Evolutionary conservation across 2,113 vertebrate genomes (phyloP), one percentile per base, ranked within the genome.

Genomic region (Chloropsis hardwickii): DNA sequence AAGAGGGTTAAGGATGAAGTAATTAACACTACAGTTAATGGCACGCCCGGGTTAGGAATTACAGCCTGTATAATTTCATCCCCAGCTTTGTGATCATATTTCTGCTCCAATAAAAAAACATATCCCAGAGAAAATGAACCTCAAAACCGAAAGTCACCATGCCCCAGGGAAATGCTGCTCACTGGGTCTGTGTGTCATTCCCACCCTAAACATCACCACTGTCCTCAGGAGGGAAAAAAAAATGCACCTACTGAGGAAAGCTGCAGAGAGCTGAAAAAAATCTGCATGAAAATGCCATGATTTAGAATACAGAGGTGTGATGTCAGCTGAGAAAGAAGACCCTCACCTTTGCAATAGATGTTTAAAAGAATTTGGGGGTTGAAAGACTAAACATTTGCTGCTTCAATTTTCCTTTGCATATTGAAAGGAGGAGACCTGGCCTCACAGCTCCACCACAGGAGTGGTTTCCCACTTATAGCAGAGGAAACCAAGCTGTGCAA

Each of bases 241-340:
- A 37, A 11, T 1, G 10, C 2, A 2, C 14, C 69, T 6, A 10
- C 5, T 1, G 4, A 15, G 40, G 21, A 45, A 24, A 86, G 45
- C 20, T 45, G 60, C 4, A 9, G 12, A 4, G 4, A 42, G 11
- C 31, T 28, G 28, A 7, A 44, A 40, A 56, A 13, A 20, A 33
- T 1, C 3, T 39, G 23, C 37, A 51, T 2, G 37, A 33, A 64
- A 77, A 35, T 1, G 18, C 10, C 14, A 3, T 3, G 10, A 24
- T 10, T 48, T 9, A 12, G 37, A 65, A 40, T 0, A 2, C 0
- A 37, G 20, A 69, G 31, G 12, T 25, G 40, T 8, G n/a, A 14
- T 5, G 50, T 14, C 69, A 77, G 62, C 57, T 83, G 57, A 22
- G 47, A 31, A 16, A 39, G 37, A 25, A 58, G n/a, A 58, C 12